Evolutionary conservation across 2,113 vertebrate species (phyloP), one percentile per base, ranked within the genome.

Genomic region (Carettochelys insculpta): DNA sequence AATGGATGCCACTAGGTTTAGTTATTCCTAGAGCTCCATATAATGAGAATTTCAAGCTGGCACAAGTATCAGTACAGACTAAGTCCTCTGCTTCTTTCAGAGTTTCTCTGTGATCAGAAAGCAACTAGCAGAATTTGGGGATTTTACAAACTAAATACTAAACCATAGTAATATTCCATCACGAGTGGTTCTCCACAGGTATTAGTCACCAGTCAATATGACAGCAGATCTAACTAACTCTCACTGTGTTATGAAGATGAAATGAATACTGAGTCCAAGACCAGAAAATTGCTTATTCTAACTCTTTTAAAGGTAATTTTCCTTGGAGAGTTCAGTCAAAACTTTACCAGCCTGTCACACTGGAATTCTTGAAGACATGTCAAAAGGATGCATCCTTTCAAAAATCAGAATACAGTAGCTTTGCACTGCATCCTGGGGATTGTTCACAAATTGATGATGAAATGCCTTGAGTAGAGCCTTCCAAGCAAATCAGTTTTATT

Each of bases 271-370:
- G 48, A 56, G 34, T 56, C 86, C 29, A 41, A 56, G 65, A 88
- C 52, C 82, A 87, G 92, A 90, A 65, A 73, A 87, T 85, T 3
- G 92, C 89, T 91, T 43, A 78, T 88, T 75, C 94, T 65, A 51
- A 82, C 90, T 94, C 53, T 92, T 96, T 94, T 95, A 96, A 97
- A 92, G 76, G 90, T 93, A 84, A 93, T 97, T 97, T 89, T 90
- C 91, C 92, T 92, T 87, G 58, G 83, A 96, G 53, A 78, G 93
- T 97, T 97, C 97, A 94, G 77, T 95, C 77, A 90, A 92, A 93
- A 96, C 94, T 90, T 97, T 94, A 8, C 7, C 80, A 22, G 56
- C 79, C 43, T 80, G 93, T 95, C 78, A 82, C 48, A 85, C 89
- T 88, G 92, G 83, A 92, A 88, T 95, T 88, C 87, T 92, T 3